These are phyloP conservation scores for Pseudocheirus occidentalis DNA, from an alignment of 2,797 vertebrate genomes.

Conservation along the genomic window DNA sequence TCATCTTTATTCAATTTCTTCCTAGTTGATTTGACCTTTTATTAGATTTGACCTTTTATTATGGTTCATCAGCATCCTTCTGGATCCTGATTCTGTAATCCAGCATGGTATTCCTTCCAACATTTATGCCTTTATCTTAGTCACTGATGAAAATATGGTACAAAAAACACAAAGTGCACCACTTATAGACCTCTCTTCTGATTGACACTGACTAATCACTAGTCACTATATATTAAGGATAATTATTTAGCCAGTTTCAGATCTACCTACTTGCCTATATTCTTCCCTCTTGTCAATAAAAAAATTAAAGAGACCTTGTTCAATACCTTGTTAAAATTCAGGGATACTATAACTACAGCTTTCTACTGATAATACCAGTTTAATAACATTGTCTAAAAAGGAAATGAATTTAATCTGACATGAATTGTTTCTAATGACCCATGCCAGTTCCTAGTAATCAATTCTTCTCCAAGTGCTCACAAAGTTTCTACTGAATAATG, in stretches of 20 bases:
- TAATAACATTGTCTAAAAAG: not conserved
- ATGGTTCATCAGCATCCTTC: no score
- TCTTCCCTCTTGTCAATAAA: not conserved
- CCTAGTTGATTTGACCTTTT: not conserved
- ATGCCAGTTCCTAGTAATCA: not conserved
- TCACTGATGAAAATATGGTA: not conserved
- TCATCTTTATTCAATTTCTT: not conserved
- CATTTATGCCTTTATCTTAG: not conserved
- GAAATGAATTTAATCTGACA: not conserved
- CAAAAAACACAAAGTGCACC: not conserved
- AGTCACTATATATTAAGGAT: not conserved
- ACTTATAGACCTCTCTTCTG: not conserved
- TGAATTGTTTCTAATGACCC: not conserved
- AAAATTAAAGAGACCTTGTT: not conserved
- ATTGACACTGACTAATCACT: not conserved
- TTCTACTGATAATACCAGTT: not conserved
- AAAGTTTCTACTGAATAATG: not conserved
- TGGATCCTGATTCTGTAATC: not conserved
- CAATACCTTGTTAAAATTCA: not conserved
- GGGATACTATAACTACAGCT: not conserved
- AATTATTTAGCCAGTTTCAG: not conserved
- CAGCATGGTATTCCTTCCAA: not conserved
- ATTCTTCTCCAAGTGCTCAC: not conserved
- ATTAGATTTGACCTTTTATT: not conserved
- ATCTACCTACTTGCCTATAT: not conserved